These are phyloP conservation scores for Hoplias malabaricus DNA, from an alignment of 2,113 vertebrate genomes.

Conservation along the genomic window DNA sequence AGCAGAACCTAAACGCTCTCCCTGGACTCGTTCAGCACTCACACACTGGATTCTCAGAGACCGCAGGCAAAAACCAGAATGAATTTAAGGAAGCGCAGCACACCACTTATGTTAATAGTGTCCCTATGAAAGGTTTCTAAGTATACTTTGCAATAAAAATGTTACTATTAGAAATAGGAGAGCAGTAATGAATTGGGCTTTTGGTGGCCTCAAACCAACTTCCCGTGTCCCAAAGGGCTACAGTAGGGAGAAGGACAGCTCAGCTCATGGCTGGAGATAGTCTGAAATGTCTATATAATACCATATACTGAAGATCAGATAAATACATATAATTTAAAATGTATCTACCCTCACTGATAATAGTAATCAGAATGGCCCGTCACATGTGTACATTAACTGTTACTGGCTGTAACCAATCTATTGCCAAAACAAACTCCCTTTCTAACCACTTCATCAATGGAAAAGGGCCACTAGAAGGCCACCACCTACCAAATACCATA, in stretches of 20 bases:
- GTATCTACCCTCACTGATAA: no score
- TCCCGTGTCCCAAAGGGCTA: not conserved
- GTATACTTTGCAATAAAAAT: not conserved
- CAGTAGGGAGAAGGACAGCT: not conserved
- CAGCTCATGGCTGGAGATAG: not conserved
- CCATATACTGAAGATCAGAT: not conserved
- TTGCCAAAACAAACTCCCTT: no score
- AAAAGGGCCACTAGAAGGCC: not conserved
- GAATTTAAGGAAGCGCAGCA: slow-evolving; percentile 1
- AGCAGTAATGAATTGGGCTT: slow-evolving; percentile 8
- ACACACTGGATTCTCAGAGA: not conserved
- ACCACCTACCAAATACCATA: not conserved
- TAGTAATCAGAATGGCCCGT: no score
- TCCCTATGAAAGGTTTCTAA: slow-evolving; percentile 20
- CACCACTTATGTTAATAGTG: slow-evolving; percentile 29
- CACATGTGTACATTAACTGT: no score
- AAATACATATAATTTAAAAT: no score
- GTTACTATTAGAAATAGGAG: not conserved
- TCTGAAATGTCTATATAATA: not conserved
- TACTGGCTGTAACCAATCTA: no score
- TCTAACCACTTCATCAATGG: not conserved
- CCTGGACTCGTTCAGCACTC: slow-evolving; percentile 11
- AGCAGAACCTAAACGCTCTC: slow-evolving; percentile 5
- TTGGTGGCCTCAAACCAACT: not conserved
- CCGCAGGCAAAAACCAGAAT: slow-evolving; percentile 27